Evolutionary conservation across 2,113 vertebrate species (phyloP), one percentile per base, ranked within the genome.

Genomic region (Hoplias malabaricus): DNA sequence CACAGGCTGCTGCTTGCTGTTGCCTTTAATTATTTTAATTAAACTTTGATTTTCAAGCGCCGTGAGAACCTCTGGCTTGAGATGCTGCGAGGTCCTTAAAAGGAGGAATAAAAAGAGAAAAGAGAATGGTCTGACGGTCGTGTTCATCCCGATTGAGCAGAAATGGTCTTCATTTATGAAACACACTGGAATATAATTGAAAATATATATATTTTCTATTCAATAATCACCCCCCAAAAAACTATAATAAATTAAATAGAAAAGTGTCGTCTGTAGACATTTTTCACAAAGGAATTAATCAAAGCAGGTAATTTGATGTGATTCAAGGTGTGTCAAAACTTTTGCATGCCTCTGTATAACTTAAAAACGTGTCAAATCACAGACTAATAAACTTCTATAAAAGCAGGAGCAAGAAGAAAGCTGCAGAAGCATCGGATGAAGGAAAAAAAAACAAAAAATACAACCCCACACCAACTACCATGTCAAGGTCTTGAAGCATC

Each of bases 11-110:
- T 94, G 95, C 94, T 95, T 92, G 94, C 95, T 95, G 95, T 94
- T 96, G 92, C 92, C 90, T 96, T 96, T 95, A 97, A 96, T 96
- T 96, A 95, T 93, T 97, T 96, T 96, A 95, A 98, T 96, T 95
- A 95, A 98, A 98, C 88, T 95, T 96, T 89, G 94, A 96, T 93
- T 95, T 92, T 95, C 84, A 86, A 91, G 90, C 86, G 91, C 90
- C 77, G 92, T 91, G 88, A 90, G 93, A 93, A 89, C 91, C 90
- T 85, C 90, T 87, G 93, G 86, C 89, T 93, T 91, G 94, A 91
- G 91, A 94, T 86, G 89, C 87, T 77, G 87, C 48, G 90, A 88
- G 91, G 88, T 90, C 92, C 91, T 93, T 81, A 16, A 12, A 16
- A 33, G 36, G 9, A 46, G 11, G 43, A 10, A 9, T 48, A 16